Evolutionary conservation across 2,888 invertebrate genomes (phyloP), one percentile per base, ranked within the genome.

Genomic region (Chloroclysta siterata): DNA sequence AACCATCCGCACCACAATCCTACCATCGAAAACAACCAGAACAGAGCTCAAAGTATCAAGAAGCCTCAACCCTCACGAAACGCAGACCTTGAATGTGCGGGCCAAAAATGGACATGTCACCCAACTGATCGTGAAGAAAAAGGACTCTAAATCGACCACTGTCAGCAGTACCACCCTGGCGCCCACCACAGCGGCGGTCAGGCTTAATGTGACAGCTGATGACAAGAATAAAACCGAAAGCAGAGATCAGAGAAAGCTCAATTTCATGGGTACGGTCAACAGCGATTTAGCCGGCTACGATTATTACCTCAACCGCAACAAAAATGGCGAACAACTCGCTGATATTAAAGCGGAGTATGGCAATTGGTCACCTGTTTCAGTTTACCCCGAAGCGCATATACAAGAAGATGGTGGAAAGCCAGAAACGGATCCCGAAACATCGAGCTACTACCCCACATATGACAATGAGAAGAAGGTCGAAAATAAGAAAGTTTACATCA

Each of bases 41-140:
- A 96, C 97, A 0, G 95, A 96, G 81, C 89, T 97, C 48, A 96
- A 96, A 81, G 96, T 97, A 17, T 95, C 96, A 1, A 93, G 97
- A 66, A 96, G 96, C 80, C 91, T 97, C 14, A 95, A 96, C 82
- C 97, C 97, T 0, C 95, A 95, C 28, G 95, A 96, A 69, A 96
- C 96, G 52, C 96, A 96, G 79, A 96, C 97, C 41, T 87, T 97
- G 47, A 96, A 95, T 77, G 96, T 97, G 0, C 94, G 95, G 75
- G 96, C 97, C 0, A 95, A 95, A 78, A 94, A 95, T 22, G 97
- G 97, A 2, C 95, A 95, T 64, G 88, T 96, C 28, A 96, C 97
- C 0, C 96, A 96, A 73, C 89, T 97, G 11, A 95, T 97, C 48
- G 96, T 97, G 5, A 96, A 96, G 83, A 94, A 95, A 76, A 93